A percentile compares a stretch with the other conserved stretches of the same genome.
Evolutionary conservation across 2,797 vertebrate species (phyloP).

Genomic region (Chromobotia macracanthus): DNA sequence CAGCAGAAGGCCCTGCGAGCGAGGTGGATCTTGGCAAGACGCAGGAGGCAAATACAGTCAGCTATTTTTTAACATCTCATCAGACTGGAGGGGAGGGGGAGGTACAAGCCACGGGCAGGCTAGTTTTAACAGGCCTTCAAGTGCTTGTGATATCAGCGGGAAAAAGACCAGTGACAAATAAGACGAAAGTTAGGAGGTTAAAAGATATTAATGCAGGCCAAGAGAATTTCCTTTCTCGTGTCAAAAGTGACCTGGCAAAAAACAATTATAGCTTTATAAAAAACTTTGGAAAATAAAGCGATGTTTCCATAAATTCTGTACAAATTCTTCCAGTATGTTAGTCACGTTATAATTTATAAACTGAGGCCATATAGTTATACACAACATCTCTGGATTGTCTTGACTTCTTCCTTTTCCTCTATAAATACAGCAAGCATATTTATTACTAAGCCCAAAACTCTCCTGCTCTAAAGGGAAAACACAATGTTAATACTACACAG

Average conservation of each 20-base stretch:
- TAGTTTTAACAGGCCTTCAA: conserved; percentile 38
- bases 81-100: conserved; percentile 26
- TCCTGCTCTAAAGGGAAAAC: neutral
- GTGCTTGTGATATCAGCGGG: conserved; percentile 30
- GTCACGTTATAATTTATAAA: neutral
- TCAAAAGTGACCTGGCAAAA: neutral
- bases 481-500: conserved; percentile 1
- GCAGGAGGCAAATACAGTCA: conserved; percentile 49
- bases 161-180: conserved; percentile 1
- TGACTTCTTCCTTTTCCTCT: neutral
- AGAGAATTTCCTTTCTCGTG: neutral
- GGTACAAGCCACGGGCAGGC: conserved; percentile 25
- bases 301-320: neutral
- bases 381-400: neutral
- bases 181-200: neutral
- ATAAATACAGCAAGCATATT: neutral
- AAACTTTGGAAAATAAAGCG: neutral
- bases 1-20: conserved; percentile 36
- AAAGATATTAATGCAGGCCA: neutral
- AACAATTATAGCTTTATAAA: neutral
- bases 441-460: neutral
- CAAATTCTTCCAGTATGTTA: neutral
- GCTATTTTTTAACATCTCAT: conserved; percentile 48
- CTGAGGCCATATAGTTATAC: neutral
- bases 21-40: conserved; percentile 52